Conservation (phyloP, 2,888 invertebrate genomes). For the Caenorhabditis angaria region DNA sequence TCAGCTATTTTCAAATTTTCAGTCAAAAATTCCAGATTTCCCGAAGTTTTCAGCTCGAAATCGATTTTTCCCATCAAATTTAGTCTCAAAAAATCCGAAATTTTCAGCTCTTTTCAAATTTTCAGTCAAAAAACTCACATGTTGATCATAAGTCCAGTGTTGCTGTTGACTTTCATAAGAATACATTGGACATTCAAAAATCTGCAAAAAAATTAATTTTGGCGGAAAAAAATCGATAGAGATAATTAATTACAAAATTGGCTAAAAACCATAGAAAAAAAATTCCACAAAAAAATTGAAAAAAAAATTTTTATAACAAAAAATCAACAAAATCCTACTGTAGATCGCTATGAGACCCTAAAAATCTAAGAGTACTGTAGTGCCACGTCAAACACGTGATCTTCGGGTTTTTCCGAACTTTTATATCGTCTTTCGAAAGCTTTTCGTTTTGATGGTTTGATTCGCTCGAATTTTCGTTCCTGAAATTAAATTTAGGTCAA, state of each 20-base stretch:
- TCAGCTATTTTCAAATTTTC: no score
- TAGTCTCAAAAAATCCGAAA: no score
- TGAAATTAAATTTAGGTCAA: background rate
- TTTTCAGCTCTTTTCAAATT: background rate
- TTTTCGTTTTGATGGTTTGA: slow-evolving; percentile 64
- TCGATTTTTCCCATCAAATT: no score
- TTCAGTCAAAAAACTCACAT: background rate
- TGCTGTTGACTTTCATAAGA: background rate
- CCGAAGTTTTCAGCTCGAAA: no score
- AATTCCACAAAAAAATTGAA: background rate
- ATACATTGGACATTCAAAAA: background rate
- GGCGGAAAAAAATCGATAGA: no score
- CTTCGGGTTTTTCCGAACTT: slow-evolving; percentile 30
- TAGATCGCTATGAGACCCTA: no score
- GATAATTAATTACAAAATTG: background rate
- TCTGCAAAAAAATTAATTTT: background rate
- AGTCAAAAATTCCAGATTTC: no score
- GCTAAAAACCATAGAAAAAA: background rate
- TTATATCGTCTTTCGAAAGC: slow-evolving; percentile 57
- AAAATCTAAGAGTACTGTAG: no score
- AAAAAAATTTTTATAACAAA: background rate
- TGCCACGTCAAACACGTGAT: slow-evolving; percentile 37
- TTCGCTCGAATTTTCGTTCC: slow-evolving; percentile 54
- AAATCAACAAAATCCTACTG: background rate
- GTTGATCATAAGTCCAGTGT: background rate